Percentiles rank a stretch among this genome's conserved stretches.
These are phyloP conservation scores for Theocolax elegans DNA, from an alignment of 1,140 invertebrate species.

Conservation along the genomic window DNA sequence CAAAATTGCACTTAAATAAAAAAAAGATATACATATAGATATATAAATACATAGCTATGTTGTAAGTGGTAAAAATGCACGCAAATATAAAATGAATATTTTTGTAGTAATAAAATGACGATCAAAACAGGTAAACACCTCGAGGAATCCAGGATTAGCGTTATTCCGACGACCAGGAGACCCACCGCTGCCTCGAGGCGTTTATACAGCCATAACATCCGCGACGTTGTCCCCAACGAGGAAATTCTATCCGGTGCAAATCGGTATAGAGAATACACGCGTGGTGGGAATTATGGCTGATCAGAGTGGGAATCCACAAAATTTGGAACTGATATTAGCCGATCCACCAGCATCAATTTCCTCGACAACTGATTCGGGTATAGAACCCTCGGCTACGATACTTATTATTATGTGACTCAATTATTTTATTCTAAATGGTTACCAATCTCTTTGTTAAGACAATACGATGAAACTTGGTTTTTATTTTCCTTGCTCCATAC, in stretches of 20 bases:
- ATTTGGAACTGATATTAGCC: constrained; percentile 57
- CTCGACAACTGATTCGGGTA: constrained; percentile 49
- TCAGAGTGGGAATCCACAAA: constrained; percentile 59
- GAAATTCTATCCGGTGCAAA: constrained; percentile 31
- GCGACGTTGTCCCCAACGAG: constrained; percentile 29
- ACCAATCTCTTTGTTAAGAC: constrained; percentile 9
- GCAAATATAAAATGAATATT: constrained; percentile 13
- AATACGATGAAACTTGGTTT: constrained; percentile 1
- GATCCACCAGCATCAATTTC: constrained; percentile 51
- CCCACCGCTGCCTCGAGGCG: constrained; percentile 20
- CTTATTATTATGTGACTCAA: constrained; percentile 47
- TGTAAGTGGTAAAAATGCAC: too few relatives aligned
- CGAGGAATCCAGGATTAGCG: constrained; percentile 45
- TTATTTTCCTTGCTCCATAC: constrained; percentile 26
- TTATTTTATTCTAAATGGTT: constrained; percentile 22
- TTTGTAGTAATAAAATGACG: constrained; percentile 31
- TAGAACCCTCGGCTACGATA: constrained; percentile 48
- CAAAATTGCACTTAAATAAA: too few relatives aligned
- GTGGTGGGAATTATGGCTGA: constrained; percentile 48
- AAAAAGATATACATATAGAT: too few relatives aligned
- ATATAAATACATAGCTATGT: too few relatives aligned
- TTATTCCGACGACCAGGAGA: constrained; percentile 47
- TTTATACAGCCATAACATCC: constrained; percentile 17
- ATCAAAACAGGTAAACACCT: constrained; percentile 52
- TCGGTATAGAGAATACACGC: constrained; percentile 31